phyloP scores from a whole-genome alignment of 2,888 invertebrate species.

The Phengaris alcon region DNA sequence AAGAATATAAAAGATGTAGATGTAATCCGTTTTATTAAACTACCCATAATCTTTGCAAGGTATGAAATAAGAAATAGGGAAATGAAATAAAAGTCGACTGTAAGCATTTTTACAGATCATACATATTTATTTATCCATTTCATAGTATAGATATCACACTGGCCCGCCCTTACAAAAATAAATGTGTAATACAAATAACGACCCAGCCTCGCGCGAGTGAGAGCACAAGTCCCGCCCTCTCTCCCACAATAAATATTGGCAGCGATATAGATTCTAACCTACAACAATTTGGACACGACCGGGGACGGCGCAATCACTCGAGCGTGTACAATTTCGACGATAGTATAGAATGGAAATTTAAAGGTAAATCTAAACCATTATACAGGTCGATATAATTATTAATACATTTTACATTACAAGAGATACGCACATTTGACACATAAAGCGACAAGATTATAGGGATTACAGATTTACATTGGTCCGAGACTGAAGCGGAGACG shows the following conservation, averaged over 20 bases:
- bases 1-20: conserved; percentile 36
- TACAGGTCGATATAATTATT: conserved; percentile 76
- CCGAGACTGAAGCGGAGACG: conserved; percentile 76
- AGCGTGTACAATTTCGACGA: conserved; percentile 55
- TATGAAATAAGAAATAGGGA: background rate
- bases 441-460: conserved; percentile 75
- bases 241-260: conserved; percentile 63
- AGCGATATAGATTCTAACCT: conserved; percentile 62
- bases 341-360: conserved; percentile 66
- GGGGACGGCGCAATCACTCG: conserved; percentile 60
- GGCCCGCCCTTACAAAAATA: conserved; percentile 80
- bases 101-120: conserved; percentile 79
- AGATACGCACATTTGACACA: conserved; percentile 79
- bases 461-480: conserved; percentile 74
- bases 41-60: background rate
- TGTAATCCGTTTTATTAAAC: background rate
- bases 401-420: conserved; percentile 72
- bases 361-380: conserved; percentile 76
- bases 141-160: conserved; percentile 80
- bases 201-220: conserved; percentile 68
- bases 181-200: conserved; percentile 75
- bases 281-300: conserved; percentile 71
- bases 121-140: conserved; percentile 79
- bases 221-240: conserved; percentile 51
- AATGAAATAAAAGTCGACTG: conserved; percentile 44